A percentile compares a stretch with the other conserved stretches of the same genome.
phyloP scores from a whole-genome alignment of 2,888 invertebrate genomes.

The Agriopis leucophaearia region DNA sequence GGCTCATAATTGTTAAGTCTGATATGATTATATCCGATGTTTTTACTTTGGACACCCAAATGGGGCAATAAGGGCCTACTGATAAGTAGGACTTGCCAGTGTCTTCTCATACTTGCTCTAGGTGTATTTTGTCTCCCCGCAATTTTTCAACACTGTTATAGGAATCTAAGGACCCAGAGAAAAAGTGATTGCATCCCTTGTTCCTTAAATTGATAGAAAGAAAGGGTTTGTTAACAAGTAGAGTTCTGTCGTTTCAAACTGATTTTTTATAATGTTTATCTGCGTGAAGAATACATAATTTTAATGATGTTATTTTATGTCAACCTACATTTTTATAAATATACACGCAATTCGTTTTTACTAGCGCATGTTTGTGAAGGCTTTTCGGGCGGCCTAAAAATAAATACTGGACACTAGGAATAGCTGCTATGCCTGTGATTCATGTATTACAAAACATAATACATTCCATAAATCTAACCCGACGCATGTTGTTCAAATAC shows the following conservation, averaged over 20 bases:
- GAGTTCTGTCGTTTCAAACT: too few species aligned
- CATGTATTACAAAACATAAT: background rate
- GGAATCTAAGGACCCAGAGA: too few species aligned
- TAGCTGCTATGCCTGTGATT: background rate
- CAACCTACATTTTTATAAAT: background rate
- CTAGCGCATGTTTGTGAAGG: background rate
- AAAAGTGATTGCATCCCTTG: background rate
- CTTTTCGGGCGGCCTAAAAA: background rate
- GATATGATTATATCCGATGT: too few species aligned
- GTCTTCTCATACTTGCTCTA: conserved; percentile 1
- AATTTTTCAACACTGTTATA: background rate
- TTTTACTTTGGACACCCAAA: too few species aligned
- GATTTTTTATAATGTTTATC: background rate
- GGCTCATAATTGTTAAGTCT: too few species aligned
- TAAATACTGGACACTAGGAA: background rate
- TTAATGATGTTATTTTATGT: background rate
- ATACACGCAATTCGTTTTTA: too few species aligned
- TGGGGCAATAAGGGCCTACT: too few species aligned
- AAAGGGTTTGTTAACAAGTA: background rate
- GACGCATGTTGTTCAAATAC: background rate
- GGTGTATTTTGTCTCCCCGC: background rate
- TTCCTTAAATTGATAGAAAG: background rate
- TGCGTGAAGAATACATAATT: background rate
- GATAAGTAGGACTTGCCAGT: conserved; percentile 9
- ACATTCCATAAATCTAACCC: background rate